Base-by-base conservation (phyloP, 2,888 invertebrate genomes). In the Drosophila meridiana region DNA sequence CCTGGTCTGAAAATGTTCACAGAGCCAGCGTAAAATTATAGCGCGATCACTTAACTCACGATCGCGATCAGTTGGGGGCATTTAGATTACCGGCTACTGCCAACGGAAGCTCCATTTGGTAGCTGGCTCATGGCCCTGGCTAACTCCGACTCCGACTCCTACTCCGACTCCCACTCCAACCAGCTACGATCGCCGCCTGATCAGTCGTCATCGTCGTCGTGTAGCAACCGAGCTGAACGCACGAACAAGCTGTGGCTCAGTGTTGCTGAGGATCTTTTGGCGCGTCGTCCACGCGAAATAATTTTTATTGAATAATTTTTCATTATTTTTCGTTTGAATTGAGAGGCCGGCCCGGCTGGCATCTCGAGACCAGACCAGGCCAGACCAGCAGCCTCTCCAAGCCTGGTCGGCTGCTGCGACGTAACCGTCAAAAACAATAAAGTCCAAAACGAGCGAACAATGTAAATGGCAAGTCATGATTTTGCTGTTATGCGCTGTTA, bases 31-130 rank as follows among this genome's bases (percentile, higher is more conserved):
- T 84, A 91, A 92, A 92, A 92, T 92, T 92, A 93, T 91, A 93
- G 92, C 92, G 93, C 93, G 93, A 93, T 93, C 93, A 93, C 92
- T 92, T 92, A 90, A 90, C 92, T 93, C 93, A 93, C 93, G 87
- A 84, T 88, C 90, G 90, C 91, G 91, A 90, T 91, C 91, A 85
- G 91, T 91, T 89, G 84, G 91, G 90, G 89, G 91, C 91, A 91
- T 90, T 90, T 81, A 91, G 90, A 91, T 90, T 91, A 87, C 87
- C 90, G 83, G 84, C 84, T 84, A 82, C 87, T 78, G 89, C 65
- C 87, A 88, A 87, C 87, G 87, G 85, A 84, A 89, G 89, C 87
- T 78, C 63, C 81, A 40, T 52, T 69, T 76, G 74, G 76, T 75
- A 82, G 76, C 78, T 62, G 69, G 38, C 34, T 48, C 62, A 43